A percentile compares a stretch with the other conserved stretches of the same genome.
phyloP scores from a whole-genome alignment of 2,797 vertebrate species.

The Oreonectes daqikongensis region DNA sequence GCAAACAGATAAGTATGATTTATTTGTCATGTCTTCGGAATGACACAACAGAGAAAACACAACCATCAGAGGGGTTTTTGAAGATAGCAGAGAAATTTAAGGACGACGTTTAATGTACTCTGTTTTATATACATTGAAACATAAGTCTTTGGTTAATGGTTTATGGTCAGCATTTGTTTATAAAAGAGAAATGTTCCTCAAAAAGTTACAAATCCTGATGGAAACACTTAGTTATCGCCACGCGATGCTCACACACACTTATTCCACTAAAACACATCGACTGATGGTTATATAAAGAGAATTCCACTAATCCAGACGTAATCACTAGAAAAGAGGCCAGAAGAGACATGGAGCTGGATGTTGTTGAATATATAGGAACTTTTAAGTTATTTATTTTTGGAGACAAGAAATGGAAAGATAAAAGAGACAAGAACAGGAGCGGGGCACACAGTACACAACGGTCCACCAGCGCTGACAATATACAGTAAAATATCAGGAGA shows the following conservation, averaged over 20 bases:
- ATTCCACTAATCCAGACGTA: conserved; percentile 31
- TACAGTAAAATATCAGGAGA: too few species aligned
- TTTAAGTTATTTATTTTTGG: too few species aligned
- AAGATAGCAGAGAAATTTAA: conserved; percentile 59
- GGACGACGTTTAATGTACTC: conserved; percentile 1
- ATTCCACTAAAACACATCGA: conserved; percentile 4
- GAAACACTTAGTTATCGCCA: conserved; percentile 21
- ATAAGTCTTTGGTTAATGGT: conserved; percentile 52
- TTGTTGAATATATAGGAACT: neutral
- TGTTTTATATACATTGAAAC: conserved; percentile 6
- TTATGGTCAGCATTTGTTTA: conserved; percentile 56
- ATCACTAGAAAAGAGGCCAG: neutral
- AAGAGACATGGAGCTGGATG: conserved; percentile 45
- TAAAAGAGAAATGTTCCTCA: conserved; percentile 47
- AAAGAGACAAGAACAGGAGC: too few species aligned
- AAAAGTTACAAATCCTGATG: conserved; percentile 9
- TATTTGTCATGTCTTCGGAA: conserved; percentile 59
- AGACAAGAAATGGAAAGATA: too few species aligned
- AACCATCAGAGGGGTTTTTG: conserved; percentile 48
- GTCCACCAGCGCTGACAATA: too few species aligned
- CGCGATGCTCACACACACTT: conserved; percentile 28
- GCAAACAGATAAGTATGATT: conserved; percentile 70
- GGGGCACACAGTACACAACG: too few species aligned
- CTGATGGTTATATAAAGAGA: conserved; percentile 17
- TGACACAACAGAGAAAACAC: conserved; percentile 36